Evolutionary conservation across 2,888 invertebrate genomes (phyloP).

Genomic region (Nasonia oneida): DNA sequence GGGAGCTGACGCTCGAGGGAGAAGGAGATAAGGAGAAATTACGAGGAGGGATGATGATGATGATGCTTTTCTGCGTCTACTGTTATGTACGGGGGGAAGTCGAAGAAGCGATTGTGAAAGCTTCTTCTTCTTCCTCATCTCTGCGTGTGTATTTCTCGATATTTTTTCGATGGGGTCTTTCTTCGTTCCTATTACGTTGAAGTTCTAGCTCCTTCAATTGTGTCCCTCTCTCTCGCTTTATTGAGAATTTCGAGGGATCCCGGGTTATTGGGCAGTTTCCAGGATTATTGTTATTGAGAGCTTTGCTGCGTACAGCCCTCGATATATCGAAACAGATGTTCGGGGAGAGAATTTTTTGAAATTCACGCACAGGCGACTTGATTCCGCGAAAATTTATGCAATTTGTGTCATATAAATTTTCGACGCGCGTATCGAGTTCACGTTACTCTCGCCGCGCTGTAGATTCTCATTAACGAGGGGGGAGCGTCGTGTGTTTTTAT

Average conservation of each 20-base stretch:
- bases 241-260: neutral
- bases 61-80: neutral
- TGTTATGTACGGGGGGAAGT: neutral
- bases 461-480: neutral
- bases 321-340: neutral
- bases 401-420: neutral
- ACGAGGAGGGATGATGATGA: constrained; percentile 24
- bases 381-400: neutral
- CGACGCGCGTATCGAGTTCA: neutral
- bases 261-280: neutral
- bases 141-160: constrained; percentile 5
- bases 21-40: constrained; percentile 44
- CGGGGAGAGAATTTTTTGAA: neutral
- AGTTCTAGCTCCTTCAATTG: neutral
- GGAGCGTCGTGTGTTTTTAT: neutral
- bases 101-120: constrained; percentile 2
- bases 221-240: neutral
- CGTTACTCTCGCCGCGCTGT: neutral
- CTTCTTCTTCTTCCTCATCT: neutral
- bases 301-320: neutral
- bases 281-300: constrained; percentile 2
- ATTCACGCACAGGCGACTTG: neutral
- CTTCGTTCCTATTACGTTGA: neutral
- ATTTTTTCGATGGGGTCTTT: neutral
- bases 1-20: constrained; percentile 35